Evolutionary conservation across 2,113 vertebrate species (phyloP).

Genomic region (Peromyscus maniculatus): DNA sequence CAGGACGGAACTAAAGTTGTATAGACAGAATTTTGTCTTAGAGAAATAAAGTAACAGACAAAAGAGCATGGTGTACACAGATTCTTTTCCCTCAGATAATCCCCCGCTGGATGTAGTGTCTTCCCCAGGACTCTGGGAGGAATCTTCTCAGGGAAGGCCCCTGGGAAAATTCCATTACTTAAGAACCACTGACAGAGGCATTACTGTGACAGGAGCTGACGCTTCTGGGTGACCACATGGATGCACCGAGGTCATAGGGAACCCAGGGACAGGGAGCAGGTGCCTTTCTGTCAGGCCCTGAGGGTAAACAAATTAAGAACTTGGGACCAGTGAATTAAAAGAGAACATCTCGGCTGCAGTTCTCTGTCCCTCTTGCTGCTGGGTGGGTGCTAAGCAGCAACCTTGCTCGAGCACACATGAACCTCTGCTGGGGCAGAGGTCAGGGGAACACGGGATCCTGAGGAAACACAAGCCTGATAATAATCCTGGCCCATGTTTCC

Average conservation of each 20-base stretch:
- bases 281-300: background rate
- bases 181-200: background rate
- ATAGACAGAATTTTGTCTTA: too few species aligned
- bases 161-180: too few species aligned
- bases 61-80: too few species aligned
- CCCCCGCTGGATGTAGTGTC: too few species aligned
- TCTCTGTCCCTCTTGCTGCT: background rate
- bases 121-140: too few species aligned
- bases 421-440: background rate
- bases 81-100: too few species aligned
- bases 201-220: background rate
- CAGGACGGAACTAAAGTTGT: too few species aligned
- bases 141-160: too few species aligned
- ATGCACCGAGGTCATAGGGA: background rate
- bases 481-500: background rate
- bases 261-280: background rate
- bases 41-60: too few species aligned
- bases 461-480: background rate
- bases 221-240: background rate
- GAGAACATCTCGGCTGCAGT: too few species aligned
- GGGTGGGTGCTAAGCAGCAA: background rate
- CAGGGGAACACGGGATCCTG: rapidly evolving
- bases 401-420: too few species aligned
- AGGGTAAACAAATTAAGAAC: background rate
- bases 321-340: background rate